A percentile compares a stretch with the other conserved stretches of the same genome.
Evolutionary conservation across 2,113 vertebrate genomes (phyloP).

Genomic region (Alouatta palliata): DNA sequence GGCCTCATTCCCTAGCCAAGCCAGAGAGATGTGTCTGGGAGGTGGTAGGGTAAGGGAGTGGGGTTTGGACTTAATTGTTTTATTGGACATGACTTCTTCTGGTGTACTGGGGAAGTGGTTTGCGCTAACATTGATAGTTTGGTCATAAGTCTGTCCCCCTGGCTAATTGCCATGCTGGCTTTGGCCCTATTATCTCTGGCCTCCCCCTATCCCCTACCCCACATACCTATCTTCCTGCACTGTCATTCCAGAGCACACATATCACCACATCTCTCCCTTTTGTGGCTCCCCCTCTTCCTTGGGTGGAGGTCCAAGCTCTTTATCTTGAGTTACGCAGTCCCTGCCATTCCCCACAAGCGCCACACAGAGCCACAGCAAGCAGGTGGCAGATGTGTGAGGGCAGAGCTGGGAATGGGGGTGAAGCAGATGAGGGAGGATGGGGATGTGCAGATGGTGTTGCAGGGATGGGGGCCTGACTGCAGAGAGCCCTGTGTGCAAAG

Average conservation of each 20-base stretch:
- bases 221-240: neutral
- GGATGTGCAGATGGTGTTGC: neutral
- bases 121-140: neutral
- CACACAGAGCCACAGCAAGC: neutral
- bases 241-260: neutral
- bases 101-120: neutral
- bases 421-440: neutral
- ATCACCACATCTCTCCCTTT: neutral
- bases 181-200: neutral
- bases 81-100: neutral
- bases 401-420: neutral
- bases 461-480: neutral
- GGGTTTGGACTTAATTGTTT: neutral
- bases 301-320: neutral
- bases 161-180: neutral
- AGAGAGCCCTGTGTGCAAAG: neutral
- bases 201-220: neutral
- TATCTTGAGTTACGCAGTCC: neutral
- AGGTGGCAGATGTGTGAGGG: neutral
- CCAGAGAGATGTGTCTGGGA: neutral
- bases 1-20: neutral
- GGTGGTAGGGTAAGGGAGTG: neutral
- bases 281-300: neutral
- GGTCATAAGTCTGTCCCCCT: neutral
- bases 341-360: neutral